Evolutionary conservation across 2,797 vertebrate genomes (phyloP), one percentile per base, ranked within the genome.

Genomic region (Bovichtus variegatus): DNA sequence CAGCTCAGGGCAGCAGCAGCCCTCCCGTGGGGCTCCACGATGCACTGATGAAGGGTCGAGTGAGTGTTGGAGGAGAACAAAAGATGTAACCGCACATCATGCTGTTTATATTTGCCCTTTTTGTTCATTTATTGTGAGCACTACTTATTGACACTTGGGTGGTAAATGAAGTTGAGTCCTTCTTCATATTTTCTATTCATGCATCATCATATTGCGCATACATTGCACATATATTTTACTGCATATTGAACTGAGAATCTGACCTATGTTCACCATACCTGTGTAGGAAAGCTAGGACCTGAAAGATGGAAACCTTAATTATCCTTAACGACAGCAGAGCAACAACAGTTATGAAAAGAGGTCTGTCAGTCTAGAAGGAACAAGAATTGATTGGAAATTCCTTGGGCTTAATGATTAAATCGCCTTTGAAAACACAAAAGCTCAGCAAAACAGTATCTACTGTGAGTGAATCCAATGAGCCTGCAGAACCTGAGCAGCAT

Each of bases 1-100:
- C 4, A 8, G 80, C 88, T 84, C 27, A 58, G 83, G 84, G 90
- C 86, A 83, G 16, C 59, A 79, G 46, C 61, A 81, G 67, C 15
- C 10, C 46, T 74, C 75, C 80, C 73, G 10, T 74, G 72, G 61
- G 71, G 57, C 41, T 68, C 38, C 38, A 61, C 6, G 9, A 51
- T 75, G 70, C 1, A 15, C 58, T 61, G 60, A 51, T 85, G 51
- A 58, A 80, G 49, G 57, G 47, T 44, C 77, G 25, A 43, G 9
- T 38, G 12, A 54, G 12, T 78, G 54, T 71, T 72, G 29, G 40
- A 68, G 12, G 59, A 68, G 73, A 83, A 84, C 78, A 79, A 85
- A 82, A 81, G 80, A 72, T 43, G 54, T 44, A 80, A 62, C 46
- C 6, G 6, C 18, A 60, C 55, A 46, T 53, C 47, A 41, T 43